A percentile compares a stretch with the other conserved stretches of the same genome.
These are phyloP conservation scores for Lerema accius DNA, from an alignment of 1,140 invertebrate genomes.

Conservation along the genomic window DNA sequence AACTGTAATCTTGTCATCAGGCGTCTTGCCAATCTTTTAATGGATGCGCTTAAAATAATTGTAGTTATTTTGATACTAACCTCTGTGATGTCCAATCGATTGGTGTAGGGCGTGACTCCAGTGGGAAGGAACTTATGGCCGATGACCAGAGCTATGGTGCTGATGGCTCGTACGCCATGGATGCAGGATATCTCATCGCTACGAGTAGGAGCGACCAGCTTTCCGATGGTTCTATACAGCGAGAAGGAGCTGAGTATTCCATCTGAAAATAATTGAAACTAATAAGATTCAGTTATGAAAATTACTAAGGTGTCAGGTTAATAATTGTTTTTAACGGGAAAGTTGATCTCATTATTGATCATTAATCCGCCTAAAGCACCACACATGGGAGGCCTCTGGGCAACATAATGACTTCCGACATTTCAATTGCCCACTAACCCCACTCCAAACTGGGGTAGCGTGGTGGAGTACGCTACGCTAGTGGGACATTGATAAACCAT, in stretches of 20 bases:
- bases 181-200: slow-evolving; percentile 84
- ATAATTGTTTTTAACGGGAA: too few relatives aligned
- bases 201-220: slow-evolving; percentile 82
- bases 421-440: too few relatives aligned
- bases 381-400: too few relatives aligned
- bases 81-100: slow-evolving; percentile 85
- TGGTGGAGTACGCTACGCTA: too few relatives aligned
- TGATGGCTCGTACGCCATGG: slow-evolving; percentile 84
- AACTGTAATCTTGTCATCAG: slow-evolving; percentile 29
- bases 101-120: slow-evolving; percentile 84
- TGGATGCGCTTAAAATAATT: slow-evolving; percentile 27
- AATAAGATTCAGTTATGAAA: too few relatives aligned
- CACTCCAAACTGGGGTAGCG: too few relatives aligned
- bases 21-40: slow-evolving; percentile 30
- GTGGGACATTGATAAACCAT: too few relatives aligned
- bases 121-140: slow-evolving; percentile 86
- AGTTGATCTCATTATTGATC: too few relatives aligned
- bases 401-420: too few relatives aligned
- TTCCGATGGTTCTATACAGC: slow-evolving; percentile 74
- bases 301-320: too few relatives aligned
- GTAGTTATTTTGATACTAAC: slow-evolving; percentile 43
- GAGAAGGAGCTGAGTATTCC: slow-evolving; percentile 63
- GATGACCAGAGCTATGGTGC: slow-evolving; percentile 84
- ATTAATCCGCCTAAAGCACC: too few relatives aligned
- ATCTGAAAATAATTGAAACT: slow-evolving; percentile 36